Base-by-base conservation (phyloP, 2,113 vertebrate species). In the Copsychus sechellarum region DNA sequence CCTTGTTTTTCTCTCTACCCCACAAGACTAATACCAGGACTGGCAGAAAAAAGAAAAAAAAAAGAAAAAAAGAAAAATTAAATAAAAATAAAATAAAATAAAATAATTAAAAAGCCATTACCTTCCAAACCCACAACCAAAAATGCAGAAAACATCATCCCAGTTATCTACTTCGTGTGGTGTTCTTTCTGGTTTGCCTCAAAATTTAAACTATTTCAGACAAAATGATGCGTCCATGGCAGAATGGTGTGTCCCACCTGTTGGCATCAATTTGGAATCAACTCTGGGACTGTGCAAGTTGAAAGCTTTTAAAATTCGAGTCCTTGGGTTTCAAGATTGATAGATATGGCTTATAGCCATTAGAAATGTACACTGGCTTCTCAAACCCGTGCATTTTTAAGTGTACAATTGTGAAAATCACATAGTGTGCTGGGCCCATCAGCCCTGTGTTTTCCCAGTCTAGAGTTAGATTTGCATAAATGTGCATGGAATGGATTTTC, bases 151-250 rank as follows among this genome's bases (percentile, higher is more conserved):
- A 72, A 33, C 16, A 42, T 36, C 9, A 31, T n/a, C 21, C 11
- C 14, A 42, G 0, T 81, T 70, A 25, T 83, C 50, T 65, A 0
- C 26, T 48, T 81, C 38, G 26, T 36, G 23, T 42, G 5, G 5
- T n/a, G 12, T 21, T 60, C 11, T 74, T 84, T 79, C n/a, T 62
- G 15, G 11, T 74, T 69, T 92, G n/a, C n/a, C 73, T 58, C 31
- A 64, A 57, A 72, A 40, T 61, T 47, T 56, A 11, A 24, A 5
- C 51, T 48, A 12, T 58, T 90, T 86, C 14, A 8, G 48, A 34
- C 33, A 34, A 57, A 73, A 60, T 14, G 1, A 0, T 48, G 12
- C 31, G 24, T 40, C 42, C 1, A 0, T 15, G 33, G 45, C 14
- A 80, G 56, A 42, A 18, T 45, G 14, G 38, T 82, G 8, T 8